Conservation (phyloP, 2,888 invertebrate species). For the Hydriomena furcata region DNA sequence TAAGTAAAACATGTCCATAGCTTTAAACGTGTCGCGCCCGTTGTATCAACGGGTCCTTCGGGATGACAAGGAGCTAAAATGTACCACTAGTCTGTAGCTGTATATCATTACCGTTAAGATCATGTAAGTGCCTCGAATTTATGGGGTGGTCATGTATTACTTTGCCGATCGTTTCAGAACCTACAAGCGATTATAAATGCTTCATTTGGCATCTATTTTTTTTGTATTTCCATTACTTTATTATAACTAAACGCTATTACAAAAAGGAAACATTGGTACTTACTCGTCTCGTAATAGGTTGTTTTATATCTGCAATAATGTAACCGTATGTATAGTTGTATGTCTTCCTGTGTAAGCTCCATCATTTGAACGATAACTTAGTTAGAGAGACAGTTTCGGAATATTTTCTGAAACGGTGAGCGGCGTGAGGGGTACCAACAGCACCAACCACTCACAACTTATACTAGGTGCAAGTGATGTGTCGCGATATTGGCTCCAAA, state of each 20-base stretch:
- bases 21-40: conserved; percentile 80
- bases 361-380: conserved; percentile 53
- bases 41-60: conserved; percentile 80
- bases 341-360: conserved; percentile 81
- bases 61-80: conserved; percentile 72
- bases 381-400: conserved; percentile 55
- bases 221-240: conserved; percentile 3
- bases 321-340: conserved; percentile 71
- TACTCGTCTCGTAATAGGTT: conserved; percentile 43
- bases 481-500: conserved; percentile 64
- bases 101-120: conserved; percentile 81
- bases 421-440: conserved; percentile 65
- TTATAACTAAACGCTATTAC: conserved; percentile 33
- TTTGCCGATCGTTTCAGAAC: conserved; percentile 50
- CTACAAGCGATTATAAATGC: conserved; percentile 10
- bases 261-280: too few relatives aligned
- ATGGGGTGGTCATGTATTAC: conserved; percentile 71
- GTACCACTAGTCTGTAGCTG: conserved; percentile 77
- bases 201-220: conserved; percentile 13
- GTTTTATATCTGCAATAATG: conserved; percentile 48
- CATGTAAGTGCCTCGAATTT: conserved; percentile 80
- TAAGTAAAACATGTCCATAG: conserved; percentile 82
- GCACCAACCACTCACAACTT: conserved; percentile 72
- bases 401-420: conserved; percentile 49
- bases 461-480: conserved; percentile 60